These are phyloP conservation scores for Rhodeus uyekii DNA, from an alignment of 2,797 vertebrate genomes.

Conservation along the genomic window DNA sequence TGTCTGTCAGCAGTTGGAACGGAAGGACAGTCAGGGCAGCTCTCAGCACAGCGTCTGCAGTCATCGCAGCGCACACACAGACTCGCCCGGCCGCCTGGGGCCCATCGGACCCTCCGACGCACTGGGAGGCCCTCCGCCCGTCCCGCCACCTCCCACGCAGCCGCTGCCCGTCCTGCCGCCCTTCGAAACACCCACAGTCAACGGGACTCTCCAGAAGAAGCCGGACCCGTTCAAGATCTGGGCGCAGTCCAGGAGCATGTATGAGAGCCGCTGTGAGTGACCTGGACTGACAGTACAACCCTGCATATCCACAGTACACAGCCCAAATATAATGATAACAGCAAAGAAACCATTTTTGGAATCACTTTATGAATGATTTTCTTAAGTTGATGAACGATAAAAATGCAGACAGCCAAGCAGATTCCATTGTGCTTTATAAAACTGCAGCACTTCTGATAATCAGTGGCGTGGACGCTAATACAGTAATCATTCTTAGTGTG, in stretches of 20 bases:
- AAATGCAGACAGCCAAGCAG: no score
- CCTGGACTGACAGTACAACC: no score
- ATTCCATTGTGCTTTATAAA: no score
- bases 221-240: slow-evolving; percentile 99
- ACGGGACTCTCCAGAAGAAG: slow-evolving; percentile 91
- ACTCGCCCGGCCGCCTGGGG: slow-evolving; percentile 78
- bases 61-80: slow-evolving; percentile 88
- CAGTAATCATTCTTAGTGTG: no score
- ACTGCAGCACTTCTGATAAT: no score
- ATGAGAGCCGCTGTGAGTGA: slow-evolving; percentile 98
- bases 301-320: no score
- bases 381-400: no score
- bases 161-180: slow-evolving; percentile 78
- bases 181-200: slow-evolving; percentile 77
- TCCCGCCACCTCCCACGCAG: slow-evolving; percentile 78
- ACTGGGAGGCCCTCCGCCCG: slow-evolving; percentile 37
- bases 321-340: no score
- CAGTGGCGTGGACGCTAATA: no score
- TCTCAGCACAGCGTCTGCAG: slow-evolving; percentile 95
- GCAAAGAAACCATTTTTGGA: no score
- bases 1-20: slow-evolving; percentile 86
- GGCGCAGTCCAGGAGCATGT: slow-evolving; percentile 99
- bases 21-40: slow-evolving; percentile 98
- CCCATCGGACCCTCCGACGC: slow-evolving; percentile 34
- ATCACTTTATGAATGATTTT: no score